phyloP scores from a whole-genome alignment of 1,140 invertebrate species.

The Leptinotarsa texana region DNA sequence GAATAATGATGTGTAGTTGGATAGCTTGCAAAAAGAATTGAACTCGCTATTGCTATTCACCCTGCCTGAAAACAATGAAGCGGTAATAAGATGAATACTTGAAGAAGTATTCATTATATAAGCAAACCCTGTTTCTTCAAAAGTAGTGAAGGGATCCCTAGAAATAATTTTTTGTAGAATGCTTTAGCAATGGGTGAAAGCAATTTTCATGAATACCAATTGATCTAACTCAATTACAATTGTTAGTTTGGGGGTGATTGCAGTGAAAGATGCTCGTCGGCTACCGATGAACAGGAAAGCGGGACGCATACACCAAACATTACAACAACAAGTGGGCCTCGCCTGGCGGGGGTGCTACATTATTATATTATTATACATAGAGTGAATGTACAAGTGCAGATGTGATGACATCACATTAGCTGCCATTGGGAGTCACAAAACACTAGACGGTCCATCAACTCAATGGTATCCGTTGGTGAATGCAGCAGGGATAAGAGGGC shows the following conservation, averaged over 20 bases:
- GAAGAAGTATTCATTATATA: too few relatives aligned
- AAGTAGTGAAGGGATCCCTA: too few relatives aligned
- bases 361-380: slow-evolving; percentile 54
- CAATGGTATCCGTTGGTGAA: slow-evolving; percentile 94
- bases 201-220: too few relatives aligned
- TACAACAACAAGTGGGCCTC: slow-evolving; percentile 56
- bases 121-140: too few relatives aligned
- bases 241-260: background rate
- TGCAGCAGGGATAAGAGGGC: slow-evolving; percentile 88
- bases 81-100: too few relatives aligned
- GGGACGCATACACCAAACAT: slow-evolving; percentile 56
- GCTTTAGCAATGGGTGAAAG: too few relatives aligned
- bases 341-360: slow-evolving; percentile 54
- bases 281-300: slow-evolving; percentile 45
- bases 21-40: too few relatives aligned
- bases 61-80: too few relatives aligned
- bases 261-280: slow-evolving; percentile 32
- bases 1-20: too few relatives aligned
- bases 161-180: too few relatives aligned
- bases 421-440: slow-evolving; percentile 48
- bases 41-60: too few relatives aligned
- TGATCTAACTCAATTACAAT: too few relatives aligned
- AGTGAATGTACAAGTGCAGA: slow-evolving; percentile 58
- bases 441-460: slow-evolving; percentile 55
- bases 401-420: slow-evolving; percentile 56